These are phyloP conservation scores for Drosophila recens DNA, from an alignment of 2,888 invertebrate species.

Conservation along the genomic window DNA sequence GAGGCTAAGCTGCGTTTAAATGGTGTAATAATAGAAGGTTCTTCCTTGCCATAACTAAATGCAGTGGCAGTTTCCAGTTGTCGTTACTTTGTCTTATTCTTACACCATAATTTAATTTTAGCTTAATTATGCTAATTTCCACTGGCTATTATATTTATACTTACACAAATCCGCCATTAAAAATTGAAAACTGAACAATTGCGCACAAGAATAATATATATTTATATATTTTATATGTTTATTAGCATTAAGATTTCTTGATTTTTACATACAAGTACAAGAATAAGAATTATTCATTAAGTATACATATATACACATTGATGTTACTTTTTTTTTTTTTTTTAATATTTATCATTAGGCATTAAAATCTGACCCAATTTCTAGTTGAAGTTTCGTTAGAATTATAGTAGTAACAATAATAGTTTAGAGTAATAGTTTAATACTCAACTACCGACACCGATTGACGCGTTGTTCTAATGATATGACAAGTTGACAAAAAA, in stretches of 20 bases:
- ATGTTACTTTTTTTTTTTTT: constrained; percentile 28
- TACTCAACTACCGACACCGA: constrained; percentile 64
- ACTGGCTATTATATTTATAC: not conserved
- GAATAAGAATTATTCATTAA: constrained; percentile 41
- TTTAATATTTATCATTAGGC: constrained; percentile 20
- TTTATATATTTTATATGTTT: constrained; percentile 63
- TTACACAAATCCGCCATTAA: not conserved
- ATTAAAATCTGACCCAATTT: constrained; percentile 18
- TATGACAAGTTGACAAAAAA: constrained; percentile 48
- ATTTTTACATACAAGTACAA: constrained; percentile 34
- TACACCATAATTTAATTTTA: not conserved
- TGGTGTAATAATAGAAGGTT: not conserved
- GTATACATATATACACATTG: constrained; percentile 60
- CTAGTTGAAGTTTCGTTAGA: constrained; percentile 28
- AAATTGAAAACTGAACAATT: constrained; percentile 15
- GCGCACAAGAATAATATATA: constrained; percentile 53
- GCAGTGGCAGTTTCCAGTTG: not conserved
- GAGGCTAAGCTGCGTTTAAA: not conserved
- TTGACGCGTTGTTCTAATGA: constrained; percentile 57
- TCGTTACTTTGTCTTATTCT: not conserved
- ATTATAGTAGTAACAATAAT: constrained; percentile 28
- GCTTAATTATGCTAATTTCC: not conserved
- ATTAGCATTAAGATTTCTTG: constrained; percentile 57
- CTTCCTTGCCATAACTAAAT: not conserved
- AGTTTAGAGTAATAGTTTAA: constrained; percentile 42